Conservation (phyloP, 30 jellyfish, hydroid and myxozoan genomes). For the Calvadosia cruxmelitensis region DNA sequence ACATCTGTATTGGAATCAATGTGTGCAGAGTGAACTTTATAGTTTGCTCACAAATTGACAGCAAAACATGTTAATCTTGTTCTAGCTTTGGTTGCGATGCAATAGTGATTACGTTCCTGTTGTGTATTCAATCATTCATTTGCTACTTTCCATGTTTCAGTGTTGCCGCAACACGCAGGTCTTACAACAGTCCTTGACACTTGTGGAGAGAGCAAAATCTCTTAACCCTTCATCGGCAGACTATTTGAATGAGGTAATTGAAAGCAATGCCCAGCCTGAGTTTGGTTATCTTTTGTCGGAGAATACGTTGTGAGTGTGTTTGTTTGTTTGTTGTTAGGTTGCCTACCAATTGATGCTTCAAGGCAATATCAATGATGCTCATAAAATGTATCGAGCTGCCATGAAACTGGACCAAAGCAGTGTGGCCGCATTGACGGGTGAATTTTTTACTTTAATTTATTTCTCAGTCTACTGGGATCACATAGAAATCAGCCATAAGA, state of each 20-base stretch:
- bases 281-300: too few species aligned
- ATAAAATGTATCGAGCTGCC: constrained; percentile 59
- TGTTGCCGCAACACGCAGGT: constrained; percentile 78
- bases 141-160: constrained; percentile 32
- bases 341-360: constrained; percentile 61
- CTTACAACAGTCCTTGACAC: constrained; percentile 67
- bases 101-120: too few species aligned
- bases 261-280: background rate
- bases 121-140: too few species aligned
- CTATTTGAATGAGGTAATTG: constrained; percentile 56
- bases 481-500: background rate
- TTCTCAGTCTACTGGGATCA: background rate
- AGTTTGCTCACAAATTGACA: too few species aligned
- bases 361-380: constrained; percentile 50
- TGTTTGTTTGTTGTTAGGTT: constrained; percentile 23
- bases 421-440: constrained; percentile 87
- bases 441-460: constrained; percentile 3
- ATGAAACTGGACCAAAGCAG: constrained; percentile 94
- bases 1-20: too few species aligned
- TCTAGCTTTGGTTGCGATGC: too few species aligned
- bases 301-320: background rate
- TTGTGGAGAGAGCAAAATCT: constrained; percentile 72
- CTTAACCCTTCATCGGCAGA: constrained; percentile 66
- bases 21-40: too few species aligned
- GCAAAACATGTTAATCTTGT: too few species aligned